These are phyloP conservation scores for Lepidocyrtoides sp. DNA, from an alignment of 2,888 invertebrate genomes.

Conservation along the genomic window DNA sequence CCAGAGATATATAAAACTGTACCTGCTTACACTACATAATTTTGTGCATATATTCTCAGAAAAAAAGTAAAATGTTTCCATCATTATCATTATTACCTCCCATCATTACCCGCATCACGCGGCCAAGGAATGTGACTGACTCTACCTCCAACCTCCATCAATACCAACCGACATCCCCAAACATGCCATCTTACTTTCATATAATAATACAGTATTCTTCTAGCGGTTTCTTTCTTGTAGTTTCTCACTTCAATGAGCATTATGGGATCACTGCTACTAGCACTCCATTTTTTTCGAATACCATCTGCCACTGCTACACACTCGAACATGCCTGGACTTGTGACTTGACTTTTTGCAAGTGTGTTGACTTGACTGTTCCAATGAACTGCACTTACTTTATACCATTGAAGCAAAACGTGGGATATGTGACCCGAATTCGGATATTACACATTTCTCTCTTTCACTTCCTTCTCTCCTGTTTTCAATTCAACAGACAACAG, in stretches of 20 bases:
- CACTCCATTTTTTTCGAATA: neutral
- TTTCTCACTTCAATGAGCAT: too few species aligned
- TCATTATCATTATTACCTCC: conserved; percentile 34
- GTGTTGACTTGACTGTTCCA: conserved; percentile 51
- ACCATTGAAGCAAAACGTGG: conserved; percentile 60
- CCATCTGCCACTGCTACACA: conserved; percentile 21
- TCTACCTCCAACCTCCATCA: neutral
- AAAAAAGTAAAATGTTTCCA: neutral
- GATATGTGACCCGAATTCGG: conserved; percentile 73
- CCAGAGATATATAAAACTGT: neutral
- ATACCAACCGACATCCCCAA: neutral
- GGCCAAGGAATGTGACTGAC: conserved; percentile 63
- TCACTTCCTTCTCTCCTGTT: conserved; percentile 7
- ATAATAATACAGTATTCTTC: neutral
- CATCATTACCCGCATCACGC: conserved; percentile 57
- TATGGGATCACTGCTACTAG: neutral
- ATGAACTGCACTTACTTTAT: conserved; percentile 64
- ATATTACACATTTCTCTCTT: conserved; percentile 36
- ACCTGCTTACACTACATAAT: too few species aligned
- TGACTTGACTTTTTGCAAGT: conserved; percentile 33
- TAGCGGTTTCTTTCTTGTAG: neutral
- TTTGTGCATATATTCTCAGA: neutral
- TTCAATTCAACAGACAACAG: conserved; percentile 7
- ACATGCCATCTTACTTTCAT: neutral
- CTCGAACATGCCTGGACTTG: neutral